Base-by-base conservation (phyloP, 1,140 invertebrate genomes). In the Hylaeus anthracinus region DNA sequence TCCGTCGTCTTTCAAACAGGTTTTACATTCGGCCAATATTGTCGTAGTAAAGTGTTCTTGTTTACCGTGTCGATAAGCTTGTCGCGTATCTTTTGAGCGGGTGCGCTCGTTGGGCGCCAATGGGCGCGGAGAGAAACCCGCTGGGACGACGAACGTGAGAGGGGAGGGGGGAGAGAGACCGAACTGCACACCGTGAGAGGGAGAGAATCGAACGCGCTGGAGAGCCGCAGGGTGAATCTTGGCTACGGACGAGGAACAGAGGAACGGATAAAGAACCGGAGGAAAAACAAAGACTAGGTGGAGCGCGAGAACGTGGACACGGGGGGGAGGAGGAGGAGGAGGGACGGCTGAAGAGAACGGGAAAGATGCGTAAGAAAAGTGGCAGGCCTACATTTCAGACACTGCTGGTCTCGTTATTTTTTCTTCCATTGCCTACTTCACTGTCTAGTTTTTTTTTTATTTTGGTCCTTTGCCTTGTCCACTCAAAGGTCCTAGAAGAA, bases 81-180 rank as follows among this genome's bases (percentile, higher is more conserved):
- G 88, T 86, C 87, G 88, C 85, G 88, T 89, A 87, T 90, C 90
- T 91, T 81, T 91, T 89, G 88, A 90, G 86, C 88, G 88, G 87
- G 87, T 87, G 90, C 88, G 90, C 90, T 91, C 90, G 90, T 91
- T 90, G 90, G 88, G 87, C 90, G 90, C 89, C 90, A 91, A 90
- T 91, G 90, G 85, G 76, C 83, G 79, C 71, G 67, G 67, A 86
- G 85, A 88, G 82, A 86, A 82, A 77, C 73, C n/a, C 26, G 61
- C 55, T 55, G 55, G 55, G 66, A 82, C 12, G 76, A 76, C 73
- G 71, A 53, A 41, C 70, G 72, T 63, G 63, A 75, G 67, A 71
- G 60, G 48, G 71, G 61, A 60, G 63, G 73, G 73, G 65, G 75
- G 65, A 69, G 43, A 71, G 71, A 67, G 75, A 70, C 45, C 82